These are phyloP conservation scores for Brenthis ino DNA, from an alignment of 2,888 invertebrate genomes.

Conservation along the genomic window DNA sequence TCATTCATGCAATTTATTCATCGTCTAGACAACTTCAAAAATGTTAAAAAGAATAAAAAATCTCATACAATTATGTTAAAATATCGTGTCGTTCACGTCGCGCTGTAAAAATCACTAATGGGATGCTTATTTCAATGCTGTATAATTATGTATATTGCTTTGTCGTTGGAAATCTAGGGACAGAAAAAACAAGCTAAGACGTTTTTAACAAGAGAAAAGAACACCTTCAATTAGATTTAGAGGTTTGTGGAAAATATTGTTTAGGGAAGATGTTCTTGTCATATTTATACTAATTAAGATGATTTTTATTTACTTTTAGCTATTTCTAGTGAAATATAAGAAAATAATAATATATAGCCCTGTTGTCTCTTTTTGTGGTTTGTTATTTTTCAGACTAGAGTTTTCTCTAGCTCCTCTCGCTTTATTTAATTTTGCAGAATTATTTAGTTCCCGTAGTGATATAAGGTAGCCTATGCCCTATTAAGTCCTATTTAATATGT, in stretches of 20 bases:
- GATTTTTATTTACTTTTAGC: no score
- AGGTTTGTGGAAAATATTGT: conserved; percentile 3
- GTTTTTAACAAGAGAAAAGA: conserved; percentile 15
- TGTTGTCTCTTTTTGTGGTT: no score
- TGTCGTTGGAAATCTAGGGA: background rate
- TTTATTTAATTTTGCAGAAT: no score
- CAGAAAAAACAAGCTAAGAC: conserved; percentile 18
- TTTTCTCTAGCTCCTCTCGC: no score
- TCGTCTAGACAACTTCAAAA: conserved; percentile 21
- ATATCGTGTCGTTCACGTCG: conserved; percentile 15
- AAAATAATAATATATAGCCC: no score
- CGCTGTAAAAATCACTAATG: conserved; percentile 11
- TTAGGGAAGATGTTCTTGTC: background rate
- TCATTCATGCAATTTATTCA: background rate
- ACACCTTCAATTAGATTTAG: conserved; percentile 15
- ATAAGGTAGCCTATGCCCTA: no score
- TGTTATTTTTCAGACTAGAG: no score
- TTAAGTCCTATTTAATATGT: no score
- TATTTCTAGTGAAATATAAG: no score
- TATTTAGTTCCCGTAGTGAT: no score
- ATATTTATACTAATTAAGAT: no score
- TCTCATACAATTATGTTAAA: background rate
- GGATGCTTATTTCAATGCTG: background rate
- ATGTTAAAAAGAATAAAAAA: background rate
- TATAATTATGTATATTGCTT: conserved; percentile 10